Base-by-base conservation (phyloP, 1,140 invertebrate species). In the Listronotus oregonensis region DNA sequence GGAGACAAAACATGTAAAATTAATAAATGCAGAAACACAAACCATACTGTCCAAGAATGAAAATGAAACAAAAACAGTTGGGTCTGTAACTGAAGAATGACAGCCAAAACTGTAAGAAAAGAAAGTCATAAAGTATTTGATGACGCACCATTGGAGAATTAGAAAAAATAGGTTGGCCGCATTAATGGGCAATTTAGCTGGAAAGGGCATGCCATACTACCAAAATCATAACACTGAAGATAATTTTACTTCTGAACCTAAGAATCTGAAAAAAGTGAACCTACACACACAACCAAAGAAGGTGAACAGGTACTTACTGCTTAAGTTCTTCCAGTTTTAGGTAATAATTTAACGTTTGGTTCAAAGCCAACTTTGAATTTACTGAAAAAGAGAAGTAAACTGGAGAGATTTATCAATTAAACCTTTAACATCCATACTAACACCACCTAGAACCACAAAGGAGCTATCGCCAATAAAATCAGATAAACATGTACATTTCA, bases 401-500 rank as follows among this genome's bases (percentile, higher is more conserved):
- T 6, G 6, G 46, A 21, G 62, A 44, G 46, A 42, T 51, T 40
- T 43, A 54, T 17, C 15, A 51, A 14, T 11, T 34, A 70, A 70
- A 57, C 65, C 61, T 7, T 27, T 73, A 15, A 66, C 68, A 12
- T 69, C 69, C n/a, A 74, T 75, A 39, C 47, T 74, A 12, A 52
- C 69, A 37, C 59, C 44, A 27, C 58, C 58, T 39, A 50, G 37
- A 40, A 15, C 67, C 17, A 37, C 27, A 34, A 72, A 70, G 15
- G 68, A 74, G 31, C 34, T 39, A 15, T 57, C 60, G n/a, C 50
- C 50, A 10, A 37, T 51, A 5, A 74, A 74, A 64, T 49, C 56
- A 40, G 66, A 67, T 15, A 75, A 69, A 64, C 74, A 75, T 65
- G 74, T 75, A 17, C 69, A 65, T 17, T 75, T 75, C 57, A 65